Conservation (phyloP, 92 coral and sea anemone species). For the Actinernus sp. region DNA sequence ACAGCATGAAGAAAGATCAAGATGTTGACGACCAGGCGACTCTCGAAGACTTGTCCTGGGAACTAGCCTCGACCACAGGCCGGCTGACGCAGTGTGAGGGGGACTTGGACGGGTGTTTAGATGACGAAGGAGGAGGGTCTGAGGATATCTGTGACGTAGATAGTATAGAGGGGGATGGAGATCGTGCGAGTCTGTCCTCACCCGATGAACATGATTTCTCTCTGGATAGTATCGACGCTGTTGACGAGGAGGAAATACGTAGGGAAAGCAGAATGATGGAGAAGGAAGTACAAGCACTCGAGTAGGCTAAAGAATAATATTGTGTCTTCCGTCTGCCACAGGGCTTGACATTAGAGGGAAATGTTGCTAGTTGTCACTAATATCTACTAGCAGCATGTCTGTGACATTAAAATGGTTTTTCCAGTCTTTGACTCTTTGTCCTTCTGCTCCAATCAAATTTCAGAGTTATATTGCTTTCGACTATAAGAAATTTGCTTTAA, state of each 20-base stretch:
- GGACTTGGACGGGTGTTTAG: conserved; percentile 37
- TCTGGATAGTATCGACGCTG: conserved; percentile 32
- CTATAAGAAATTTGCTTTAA: too few relatives aligned
- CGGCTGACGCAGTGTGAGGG: conserved; percentile 77
- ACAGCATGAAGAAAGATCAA: conserved; percentile 70
- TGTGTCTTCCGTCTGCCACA: too few relatives aligned
- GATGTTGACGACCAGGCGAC: conserved; percentile 91
- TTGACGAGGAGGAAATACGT: conserved; percentile 49
- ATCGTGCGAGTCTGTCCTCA: conserved; percentile 68
- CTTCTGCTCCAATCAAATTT: too few relatives aligned
- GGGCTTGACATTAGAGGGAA: too few relatives aligned
- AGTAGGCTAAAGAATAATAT: too few relatives aligned
- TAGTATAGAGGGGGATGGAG: conserved; percentile 81
- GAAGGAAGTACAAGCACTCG: conserved; percentile 76
- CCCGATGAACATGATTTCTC: conserved; percentile 44
- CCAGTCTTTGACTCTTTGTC: too few relatives aligned
- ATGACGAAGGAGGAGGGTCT: conserved; percentile 8
- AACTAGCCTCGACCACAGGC: conserved; percentile 93
- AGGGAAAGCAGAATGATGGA: conserved; percentile 36
- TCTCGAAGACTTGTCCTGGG: conserved; percentile 91
- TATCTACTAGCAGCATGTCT: too few relatives aligned
- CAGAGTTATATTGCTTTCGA: too few relatives aligned
- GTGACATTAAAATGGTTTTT: too few relatives aligned
- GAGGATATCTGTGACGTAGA: conserved; percentile 68
- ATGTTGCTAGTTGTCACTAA: too few relatives aligned